Evolutionary conservation across 2,888 invertebrate genomes (phyloP).

Genomic region (Agrotis ipsilon): DNA sequence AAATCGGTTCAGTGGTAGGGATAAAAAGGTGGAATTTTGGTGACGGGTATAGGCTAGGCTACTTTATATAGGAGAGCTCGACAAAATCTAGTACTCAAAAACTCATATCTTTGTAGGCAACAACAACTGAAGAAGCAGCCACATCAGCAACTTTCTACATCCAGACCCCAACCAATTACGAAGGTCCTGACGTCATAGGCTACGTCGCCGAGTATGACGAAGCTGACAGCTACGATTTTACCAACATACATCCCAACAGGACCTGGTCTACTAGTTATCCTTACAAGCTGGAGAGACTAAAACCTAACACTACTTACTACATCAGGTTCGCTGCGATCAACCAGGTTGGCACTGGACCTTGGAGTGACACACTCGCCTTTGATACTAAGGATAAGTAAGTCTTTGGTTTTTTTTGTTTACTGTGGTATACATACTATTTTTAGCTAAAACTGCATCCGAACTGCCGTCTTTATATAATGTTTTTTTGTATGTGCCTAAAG

Average conservation of each 20-base stretch:
- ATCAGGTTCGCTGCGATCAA: conserved; percentile 84
- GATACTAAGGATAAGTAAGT: conserved; percentile 83
- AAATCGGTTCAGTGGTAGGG: too few species aligned
- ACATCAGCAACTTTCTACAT: conserved; percentile 79
- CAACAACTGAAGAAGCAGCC: conserved; percentile 69
- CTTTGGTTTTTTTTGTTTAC: background rate
- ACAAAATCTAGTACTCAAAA: too few species aligned
- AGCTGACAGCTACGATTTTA: conserved; percentile 75
- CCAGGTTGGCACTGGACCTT: conserved; percentile 78
- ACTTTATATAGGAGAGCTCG: too few species aligned
- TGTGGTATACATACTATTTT: too few species aligned
- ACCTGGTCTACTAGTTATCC: conserved; percentile 82
- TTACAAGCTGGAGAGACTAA: conserved; percentile 79
- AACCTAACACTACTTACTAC: conserved; percentile 78
- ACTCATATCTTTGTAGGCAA: conserved; percentile 68
- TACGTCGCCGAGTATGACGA: conserved; percentile 83
- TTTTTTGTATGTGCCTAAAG: background rate
- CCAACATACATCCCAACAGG: conserved; percentile 81
- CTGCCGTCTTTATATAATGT: too few species aligned
- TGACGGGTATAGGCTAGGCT: too few species aligned
- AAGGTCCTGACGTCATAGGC: conserved; percentile 78
- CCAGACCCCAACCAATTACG: conserved; percentile 65
- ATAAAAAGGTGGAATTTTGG: too few species aligned
- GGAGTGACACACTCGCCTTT: conserved; percentile 74
- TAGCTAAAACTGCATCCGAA: too few species aligned